phyloP scores from a whole-genome alignment of 2,888 invertebrate genomes.

The Epicampocera succincta region DNA sequence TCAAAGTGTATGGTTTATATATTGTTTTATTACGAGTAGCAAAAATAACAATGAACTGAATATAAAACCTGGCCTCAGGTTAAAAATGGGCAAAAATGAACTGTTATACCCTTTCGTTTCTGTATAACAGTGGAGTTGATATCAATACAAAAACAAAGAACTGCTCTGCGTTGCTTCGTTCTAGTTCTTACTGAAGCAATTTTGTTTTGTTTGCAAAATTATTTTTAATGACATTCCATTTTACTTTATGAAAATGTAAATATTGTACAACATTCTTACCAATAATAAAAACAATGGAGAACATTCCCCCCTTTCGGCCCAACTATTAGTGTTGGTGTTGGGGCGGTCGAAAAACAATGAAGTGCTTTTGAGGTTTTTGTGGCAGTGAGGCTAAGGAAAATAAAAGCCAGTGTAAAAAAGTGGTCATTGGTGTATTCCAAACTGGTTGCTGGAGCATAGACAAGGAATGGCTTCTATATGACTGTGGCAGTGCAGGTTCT shows the following conservation, averaged over 20 bases:
- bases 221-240: constrained; percentile 38
- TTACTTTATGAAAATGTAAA: constrained; percentile 66
- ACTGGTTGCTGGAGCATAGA: too few relatives aligned
- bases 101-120: constrained; percentile 61
- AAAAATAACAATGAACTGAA: constrained; percentile 36
- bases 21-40: background rate
- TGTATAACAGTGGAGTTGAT: constrained; percentile 28
- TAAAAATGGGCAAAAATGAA: constrained; percentile 48
- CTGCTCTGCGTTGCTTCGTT: background rate
- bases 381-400: too few relatives aligned
- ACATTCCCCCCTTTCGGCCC: constrained; percentile 2
- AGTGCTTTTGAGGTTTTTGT: too few relatives aligned
- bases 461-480: too few relatives aligned
- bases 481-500: too few relatives aligned
- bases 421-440: too few relatives aligned
- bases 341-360: background rate
- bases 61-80: constrained; percentile 59
- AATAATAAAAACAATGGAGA: constrained; percentile 38
- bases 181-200: constrained; percentile 7
- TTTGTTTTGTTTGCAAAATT: constrained; percentile 46
- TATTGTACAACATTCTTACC: constrained; percentile 44
- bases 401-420: too few relatives aligned
- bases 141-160: constrained; percentile 11
- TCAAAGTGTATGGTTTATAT: constrained; percentile 6
- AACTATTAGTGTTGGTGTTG: constrained; percentile 17